Evolutionary conservation across 2,888 invertebrate genomes (phyloP).

Genomic region (Megastigmus dorsalis): DNA sequence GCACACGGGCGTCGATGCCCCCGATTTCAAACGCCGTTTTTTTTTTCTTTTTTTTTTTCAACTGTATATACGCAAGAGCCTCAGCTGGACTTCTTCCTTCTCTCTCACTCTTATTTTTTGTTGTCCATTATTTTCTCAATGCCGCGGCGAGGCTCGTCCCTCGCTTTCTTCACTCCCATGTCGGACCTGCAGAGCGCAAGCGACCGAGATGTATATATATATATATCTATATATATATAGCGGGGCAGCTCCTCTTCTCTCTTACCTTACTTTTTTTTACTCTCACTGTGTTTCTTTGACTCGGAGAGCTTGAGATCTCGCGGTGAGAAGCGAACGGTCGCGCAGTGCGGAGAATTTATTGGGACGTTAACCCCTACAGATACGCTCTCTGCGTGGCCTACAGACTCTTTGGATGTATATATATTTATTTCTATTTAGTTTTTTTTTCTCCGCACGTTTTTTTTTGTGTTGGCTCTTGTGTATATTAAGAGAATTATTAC

Average conservation of each 20-base stretch:
- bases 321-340: slow-evolving; percentile 5
- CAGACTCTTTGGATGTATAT: slow-evolving; percentile 1
- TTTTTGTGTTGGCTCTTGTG: no score
- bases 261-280: neutral
- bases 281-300: neutral
- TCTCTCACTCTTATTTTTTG: neutral
- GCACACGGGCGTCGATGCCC: neutral
- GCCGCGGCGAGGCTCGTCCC: neutral
- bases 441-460: neutral
- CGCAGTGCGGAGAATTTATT: slow-evolving; percentile 32
- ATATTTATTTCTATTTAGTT: neutral
- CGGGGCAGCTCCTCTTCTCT: no score
- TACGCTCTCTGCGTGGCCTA: neutral
- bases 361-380: slow-evolving; percentile 36
- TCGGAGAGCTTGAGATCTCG: neutral
- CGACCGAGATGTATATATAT: neutral
- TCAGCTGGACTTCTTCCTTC: no score
- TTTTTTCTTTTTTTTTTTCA: no score
- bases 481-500: no score
- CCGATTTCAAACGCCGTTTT: slow-evolving; percentile 9
- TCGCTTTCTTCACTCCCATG: no score
- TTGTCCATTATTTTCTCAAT: neutral
- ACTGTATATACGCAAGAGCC: neutral
- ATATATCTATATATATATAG: no score
- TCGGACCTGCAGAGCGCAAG: no score